Conservation (phyloP, 2,888 invertebrate species). For the Drosophila birchii region DNA sequence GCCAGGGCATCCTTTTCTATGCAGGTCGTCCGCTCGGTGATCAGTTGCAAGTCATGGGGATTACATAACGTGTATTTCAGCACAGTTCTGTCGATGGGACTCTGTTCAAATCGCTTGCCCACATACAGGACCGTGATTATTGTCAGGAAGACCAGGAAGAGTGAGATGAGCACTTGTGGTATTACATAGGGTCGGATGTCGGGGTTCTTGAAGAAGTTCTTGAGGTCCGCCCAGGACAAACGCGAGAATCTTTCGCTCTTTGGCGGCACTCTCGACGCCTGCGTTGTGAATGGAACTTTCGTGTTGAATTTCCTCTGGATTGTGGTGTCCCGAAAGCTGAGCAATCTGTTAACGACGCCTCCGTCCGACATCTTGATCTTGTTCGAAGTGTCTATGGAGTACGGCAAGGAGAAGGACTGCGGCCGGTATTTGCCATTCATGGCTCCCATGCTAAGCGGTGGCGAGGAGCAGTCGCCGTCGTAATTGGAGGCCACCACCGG, state of each 20-base stretch:
- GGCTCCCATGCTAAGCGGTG: constrained; percentile 48
- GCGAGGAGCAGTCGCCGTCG: constrained; percentile 70
- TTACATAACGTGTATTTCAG: constrained; percentile 86
- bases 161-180: constrained; percentile 87
- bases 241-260: constrained; percentile 57
- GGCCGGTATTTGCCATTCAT: constrained; percentile 56
- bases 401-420: constrained; percentile 43
- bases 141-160: constrained; percentile 88
- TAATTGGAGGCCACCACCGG: constrained; percentile 77
- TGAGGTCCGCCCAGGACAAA: constrained; percentile 45
- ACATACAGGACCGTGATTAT: constrained; percentile 89
- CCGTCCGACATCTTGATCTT: constrained; percentile 57
- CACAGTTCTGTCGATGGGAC: constrained; percentile 83
- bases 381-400: constrained; percentile 54
- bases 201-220: constrained; percentile 57
- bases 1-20: constrained; percentile 87
- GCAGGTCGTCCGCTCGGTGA: constrained; percentile 84
- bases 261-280: constrained; percentile 38
- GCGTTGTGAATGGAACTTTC: constrained; percentile 48
- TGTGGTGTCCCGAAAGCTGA: constrained; percentile 75
- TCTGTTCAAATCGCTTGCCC: constrained; percentile 85
- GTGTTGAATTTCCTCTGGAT: constrained; percentile 62
- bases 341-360: constrained; percentile 72
- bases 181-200: constrained; percentile 85
- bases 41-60: constrained; percentile 63